A percentile compares a stretch with the other conserved stretches of the same genome.
Evolutionary conservation across 2,888 invertebrate genomes (phyloP).

Genomic region (Prosopocoilus inquinatus): DNA sequence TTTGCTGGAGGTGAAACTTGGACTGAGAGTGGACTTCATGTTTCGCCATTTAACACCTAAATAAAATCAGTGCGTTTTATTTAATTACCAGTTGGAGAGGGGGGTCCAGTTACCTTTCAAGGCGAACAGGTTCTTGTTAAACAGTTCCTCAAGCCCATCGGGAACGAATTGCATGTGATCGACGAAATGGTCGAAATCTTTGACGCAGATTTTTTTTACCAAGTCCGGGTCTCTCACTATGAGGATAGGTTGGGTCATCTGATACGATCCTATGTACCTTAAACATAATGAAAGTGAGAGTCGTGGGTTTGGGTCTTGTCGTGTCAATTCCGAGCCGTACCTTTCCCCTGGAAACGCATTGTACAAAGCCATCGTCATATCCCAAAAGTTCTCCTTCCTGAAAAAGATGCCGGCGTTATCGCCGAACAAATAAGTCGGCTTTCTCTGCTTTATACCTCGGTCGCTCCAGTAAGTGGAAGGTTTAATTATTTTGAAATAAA

Average conservation of each 20-base stretch:
- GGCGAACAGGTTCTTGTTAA: slow-evolving; percentile 46
- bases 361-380: slow-evolving; percentile 12
- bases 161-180: slow-evolving; percentile 41
- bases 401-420: slow-evolving; percentile 15
- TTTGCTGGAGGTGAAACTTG: slow-evolving; percentile 15
- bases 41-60: slow-evolving; percentile 36
- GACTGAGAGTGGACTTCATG: slow-evolving; percentile 32
- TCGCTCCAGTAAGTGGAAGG: slow-evolving; percentile 20
- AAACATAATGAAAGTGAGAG: background rate
- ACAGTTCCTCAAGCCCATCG: slow-evolving; percentile 48
- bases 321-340: background rate
- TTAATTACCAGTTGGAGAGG: background rate
- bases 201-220: slow-evolving; percentile 57
- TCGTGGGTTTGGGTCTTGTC: too few species aligned
- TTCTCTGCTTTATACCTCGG: slow-evolving; percentile 15
- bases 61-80: background rate
- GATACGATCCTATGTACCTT: slow-evolving; percentile 33
- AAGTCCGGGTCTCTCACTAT: slow-evolving; percentile 57
- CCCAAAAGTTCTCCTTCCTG: slow-evolving; percentile 5
- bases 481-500: slow-evolving; percentile 11
- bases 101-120: slow-evolving; percentile 5
- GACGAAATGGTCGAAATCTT: slow-evolving; percentile 61
- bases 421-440: slow-evolving; percentile 20
- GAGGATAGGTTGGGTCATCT: slow-evolving; percentile 47
- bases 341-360: slow-evolving; percentile 16